Base-by-base conservation (phyloP, 2,797 vertebrate genomes). In the Enteromius mattozi region DNA sequence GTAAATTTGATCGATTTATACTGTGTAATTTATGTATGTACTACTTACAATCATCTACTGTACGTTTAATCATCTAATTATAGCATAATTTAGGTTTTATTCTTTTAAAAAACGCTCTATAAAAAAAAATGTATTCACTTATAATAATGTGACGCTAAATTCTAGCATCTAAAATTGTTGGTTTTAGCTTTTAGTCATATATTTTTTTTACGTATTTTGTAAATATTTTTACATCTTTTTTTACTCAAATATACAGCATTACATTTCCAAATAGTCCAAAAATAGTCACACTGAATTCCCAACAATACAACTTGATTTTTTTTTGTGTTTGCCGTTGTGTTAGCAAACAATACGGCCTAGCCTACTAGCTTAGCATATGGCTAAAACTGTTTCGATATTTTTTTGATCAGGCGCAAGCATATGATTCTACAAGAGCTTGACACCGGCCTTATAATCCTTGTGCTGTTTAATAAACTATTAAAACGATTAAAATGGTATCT, bases 391-490 rank as follows among this genome's bases (percentile, higher is more conserved):
- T 56, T 76, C 0, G 19, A 35, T 75, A 30, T 76, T 6, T 40
- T 56, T 37, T 40, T 56, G 72, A 75, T 76, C 49, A 37, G 49
- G 12, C 21, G 4, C 6, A 0, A 3, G 47, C 47, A 54, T 19
- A 54, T 49, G 16, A 74, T 74, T 74, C 16, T 33, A 1, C 8
- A 4, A 13, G 19, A 19, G 72, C 9, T 40, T 59, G 49, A 56
- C 30, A 3, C 30, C 1, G 16, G 30, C 16, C 40, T 6, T 17
- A 45, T 78, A 78, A 78, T 63, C 56, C 37, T 45, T 30, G 24
- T 19, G 56, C 56, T 61, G 35, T 42, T 63, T 37, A 76, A 35
- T 74, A 74, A 24, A 71, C 30, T 8, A 76, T 35, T 49, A 74
- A n/a, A 42, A 70, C 24, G 0, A 45, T 56, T 47, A n/a, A 40